Conservation (phyloP, 2,797 vertebrate genomes). For the Spheniscus humboldti region DNA sequence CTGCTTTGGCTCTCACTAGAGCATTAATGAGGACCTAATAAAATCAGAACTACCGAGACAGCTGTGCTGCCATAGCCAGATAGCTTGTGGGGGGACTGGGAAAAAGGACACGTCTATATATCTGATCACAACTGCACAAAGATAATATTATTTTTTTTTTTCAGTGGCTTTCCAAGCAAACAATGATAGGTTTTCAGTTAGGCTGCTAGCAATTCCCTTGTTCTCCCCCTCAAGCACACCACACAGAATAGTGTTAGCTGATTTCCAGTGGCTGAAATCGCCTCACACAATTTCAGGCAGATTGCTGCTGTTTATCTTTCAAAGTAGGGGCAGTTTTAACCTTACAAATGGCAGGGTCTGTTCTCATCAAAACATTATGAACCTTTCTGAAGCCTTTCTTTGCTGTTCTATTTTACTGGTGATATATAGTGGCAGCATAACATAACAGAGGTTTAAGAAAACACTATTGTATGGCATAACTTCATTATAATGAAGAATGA, state of each 20-base stretch:
- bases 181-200: neutral
- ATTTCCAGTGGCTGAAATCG: neutral
- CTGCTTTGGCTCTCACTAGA: neutral
- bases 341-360: neutral
- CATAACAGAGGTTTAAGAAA: neutral
- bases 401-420: neutral
- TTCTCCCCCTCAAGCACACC: too few species aligned
- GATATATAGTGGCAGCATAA: neutral
- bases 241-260: accelerated
- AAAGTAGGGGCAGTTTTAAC: neutral
- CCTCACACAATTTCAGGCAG: neutral
- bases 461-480: neutral
- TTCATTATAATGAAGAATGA: neutral
- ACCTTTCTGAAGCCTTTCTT: neutral
- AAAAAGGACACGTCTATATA: neutral
- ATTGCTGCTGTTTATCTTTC: neutral
- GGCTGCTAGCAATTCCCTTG: too few species aligned
- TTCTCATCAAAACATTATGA: neutral
- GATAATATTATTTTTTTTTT: too few species aligned
- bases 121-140: neutral
- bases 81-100: neutral
- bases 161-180: neutral
- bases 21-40: neutral
- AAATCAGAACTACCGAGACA: neutral
- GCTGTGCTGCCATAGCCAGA: neutral